Conservation (phyloP, 2,113 vertebrate genomes). For the Aspiorhynchus laticeps region DNA sequence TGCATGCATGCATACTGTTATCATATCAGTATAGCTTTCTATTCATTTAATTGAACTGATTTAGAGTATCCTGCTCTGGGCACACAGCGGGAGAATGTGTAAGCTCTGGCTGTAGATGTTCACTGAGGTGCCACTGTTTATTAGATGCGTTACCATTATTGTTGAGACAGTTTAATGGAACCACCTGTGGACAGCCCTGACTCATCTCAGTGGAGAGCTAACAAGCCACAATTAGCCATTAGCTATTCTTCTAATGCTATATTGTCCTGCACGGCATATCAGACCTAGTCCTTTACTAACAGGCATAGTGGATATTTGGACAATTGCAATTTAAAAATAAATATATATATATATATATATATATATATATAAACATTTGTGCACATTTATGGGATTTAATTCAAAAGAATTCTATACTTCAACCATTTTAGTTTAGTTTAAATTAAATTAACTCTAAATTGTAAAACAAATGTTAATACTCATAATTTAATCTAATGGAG, state of each 20-base stretch:
- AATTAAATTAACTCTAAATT: not conserved
- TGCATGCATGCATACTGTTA: not conserved
- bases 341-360: too few species aligned
- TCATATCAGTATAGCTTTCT: not conserved
- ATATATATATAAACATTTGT: too few species aligned
- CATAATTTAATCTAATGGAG: not conserved
- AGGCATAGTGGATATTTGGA: not conserved
- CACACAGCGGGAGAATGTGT: slow-evolving; percentile 15
- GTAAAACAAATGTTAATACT: not conserved
- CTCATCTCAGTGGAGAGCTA: slow-evolving; percentile 54
- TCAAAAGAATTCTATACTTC: too few species aligned
- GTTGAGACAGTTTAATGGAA: slow-evolving; percentile 61
- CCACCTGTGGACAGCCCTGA: slow-evolving; percentile 50
- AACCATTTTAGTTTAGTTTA: not conserved
- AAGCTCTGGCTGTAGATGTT: slow-evolving; percentile 38
- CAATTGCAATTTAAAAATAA: not conserved
- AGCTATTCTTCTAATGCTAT: slow-evolving; percentile 27
- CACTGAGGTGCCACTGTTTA: slow-evolving; percentile 66
- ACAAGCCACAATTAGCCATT: slow-evolving; percentile 44
- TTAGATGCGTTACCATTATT: slow-evolving; percentile 55
- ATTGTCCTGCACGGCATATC: slow-evolving; percentile 34
- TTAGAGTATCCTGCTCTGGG: not conserved
- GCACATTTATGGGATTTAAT: not conserved
- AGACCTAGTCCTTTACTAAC: not conserved
- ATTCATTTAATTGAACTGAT: slow-evolving; percentile 3